phyloP scores from a whole-genome alignment of 2,888 invertebrate species.

The Argynnis bischoffii region DNA sequence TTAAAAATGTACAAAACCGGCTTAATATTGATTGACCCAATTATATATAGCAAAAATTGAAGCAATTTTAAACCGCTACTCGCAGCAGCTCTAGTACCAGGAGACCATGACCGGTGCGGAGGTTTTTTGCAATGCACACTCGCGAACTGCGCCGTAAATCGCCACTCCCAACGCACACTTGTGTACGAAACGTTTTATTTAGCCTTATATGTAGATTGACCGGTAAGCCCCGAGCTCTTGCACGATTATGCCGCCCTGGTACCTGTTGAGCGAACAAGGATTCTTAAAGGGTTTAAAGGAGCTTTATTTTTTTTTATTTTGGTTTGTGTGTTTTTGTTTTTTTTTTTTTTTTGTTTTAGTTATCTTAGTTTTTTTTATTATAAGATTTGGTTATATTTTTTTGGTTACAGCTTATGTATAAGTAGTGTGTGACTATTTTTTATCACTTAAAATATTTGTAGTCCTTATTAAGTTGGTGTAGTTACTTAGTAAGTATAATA shows the following conservation, averaged over 20 bases:
- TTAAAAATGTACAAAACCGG: too few species aligned
- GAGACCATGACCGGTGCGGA: constrained; percentile 57
- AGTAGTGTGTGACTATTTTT: neutral
- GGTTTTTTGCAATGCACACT: constrained; percentile 59
- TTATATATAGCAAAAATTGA: constrained; percentile 3
- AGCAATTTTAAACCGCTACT: constrained; percentile 28
- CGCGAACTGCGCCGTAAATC: constrained; percentile 11
- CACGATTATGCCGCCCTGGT: constrained; percentile 63
- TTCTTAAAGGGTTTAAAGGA: constrained; percentile 54
- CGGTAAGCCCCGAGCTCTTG: constrained; percentile 64
- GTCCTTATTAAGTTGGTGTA: too few species aligned
- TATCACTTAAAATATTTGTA: too few species aligned
- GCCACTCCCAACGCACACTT: constrained; percentile 52
- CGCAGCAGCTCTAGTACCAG: constrained; percentile 57
- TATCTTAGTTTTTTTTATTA: neutral
- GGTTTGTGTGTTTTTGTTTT: neutral
- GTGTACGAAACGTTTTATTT: constrained; percentile 61
- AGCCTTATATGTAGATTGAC: constrained; percentile 70
- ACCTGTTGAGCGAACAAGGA: constrained; percentile 65
- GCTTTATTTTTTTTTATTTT: constrained; percentile 19
- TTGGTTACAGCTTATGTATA: neutral
- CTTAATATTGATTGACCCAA: neutral
- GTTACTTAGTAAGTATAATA: too few species aligned
- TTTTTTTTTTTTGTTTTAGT: neutral
- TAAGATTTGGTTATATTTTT: neutral